phyloP scores from a whole-genome alignment of 1,140 invertebrate species.

The Papilio machaon region DNA sequence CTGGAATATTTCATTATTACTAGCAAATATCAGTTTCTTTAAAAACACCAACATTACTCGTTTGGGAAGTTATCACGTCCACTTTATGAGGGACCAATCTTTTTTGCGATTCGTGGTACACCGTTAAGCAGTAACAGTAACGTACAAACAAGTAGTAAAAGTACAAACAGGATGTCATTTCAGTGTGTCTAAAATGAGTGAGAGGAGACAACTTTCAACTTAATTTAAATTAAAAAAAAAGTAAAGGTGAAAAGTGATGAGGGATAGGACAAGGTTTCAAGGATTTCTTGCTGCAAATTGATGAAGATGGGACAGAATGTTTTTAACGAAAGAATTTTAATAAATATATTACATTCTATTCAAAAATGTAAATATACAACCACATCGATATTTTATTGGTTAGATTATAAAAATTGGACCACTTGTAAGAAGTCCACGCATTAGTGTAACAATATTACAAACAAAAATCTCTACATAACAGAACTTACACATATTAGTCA shows the following conservation, averaged over 20 bases:
- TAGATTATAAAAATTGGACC: slow-evolving; percentile 82
- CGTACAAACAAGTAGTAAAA: no score
- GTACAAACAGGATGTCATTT: no score
- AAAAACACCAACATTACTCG: no score
- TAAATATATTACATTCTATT: slow-evolving; percentile 70
- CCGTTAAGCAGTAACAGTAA: no score
- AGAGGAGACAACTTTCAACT: no score
- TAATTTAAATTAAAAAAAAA: no score
- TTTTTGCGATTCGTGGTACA: no score
- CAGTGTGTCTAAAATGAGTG: no score
- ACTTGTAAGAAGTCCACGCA: slow-evolving; percentile 76
- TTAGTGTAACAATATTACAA: slow-evolving; percentile 81
- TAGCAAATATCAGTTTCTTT: no score
- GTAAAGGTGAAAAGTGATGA: neutral
- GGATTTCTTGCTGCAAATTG: slow-evolving; percentile 31
- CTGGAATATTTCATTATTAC: no score
- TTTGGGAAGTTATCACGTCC: no score
- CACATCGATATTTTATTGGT: slow-evolving; percentile 82
- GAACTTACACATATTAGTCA: slow-evolving; percentile 81
- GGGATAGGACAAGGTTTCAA: neutral
- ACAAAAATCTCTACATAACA: slow-evolving; percentile 82
- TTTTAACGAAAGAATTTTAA: slow-evolving; percentile 74
- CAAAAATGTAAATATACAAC: slow-evolving; percentile 76
- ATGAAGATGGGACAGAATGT: slow-evolving; percentile 58
- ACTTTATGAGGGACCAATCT: no score